These are phyloP conservation scores for Atlantisia rogersi DNA, from an alignment of 2,113 vertebrate species.

Conservation along the genomic window DNA sequence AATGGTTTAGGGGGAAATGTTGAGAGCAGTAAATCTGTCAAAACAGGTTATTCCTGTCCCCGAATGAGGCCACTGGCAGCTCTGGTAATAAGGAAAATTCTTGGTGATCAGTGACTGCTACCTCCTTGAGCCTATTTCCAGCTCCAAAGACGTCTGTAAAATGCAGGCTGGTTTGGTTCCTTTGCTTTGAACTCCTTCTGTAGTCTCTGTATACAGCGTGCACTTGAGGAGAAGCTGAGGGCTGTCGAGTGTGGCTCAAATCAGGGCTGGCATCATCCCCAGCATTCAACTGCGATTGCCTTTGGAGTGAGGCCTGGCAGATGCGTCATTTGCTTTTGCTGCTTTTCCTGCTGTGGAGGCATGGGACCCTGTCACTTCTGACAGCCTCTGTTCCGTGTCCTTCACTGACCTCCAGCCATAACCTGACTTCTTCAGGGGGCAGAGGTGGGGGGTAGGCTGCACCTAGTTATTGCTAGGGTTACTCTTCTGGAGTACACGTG, in stretches of 20 bases:
- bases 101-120: not conserved
- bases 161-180: not conserved
- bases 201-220: not conserved
- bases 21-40: conserved; percentile 42
- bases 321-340: not conserved
- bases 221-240: conserved; percentile 2
- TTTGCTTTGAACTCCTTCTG: not conserved
- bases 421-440: not conserved
- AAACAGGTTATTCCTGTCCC: conserved; percentile 52
- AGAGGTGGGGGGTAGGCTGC: not conserved
- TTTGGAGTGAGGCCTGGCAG: not conserved
- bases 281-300: not conserved
- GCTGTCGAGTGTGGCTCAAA: not conserved
- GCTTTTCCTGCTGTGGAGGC: not conserved
- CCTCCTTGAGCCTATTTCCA: not conserved
- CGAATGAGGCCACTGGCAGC: not conserved
- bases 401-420: not conserved
- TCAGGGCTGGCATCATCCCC: not conserved
- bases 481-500: not conserved
- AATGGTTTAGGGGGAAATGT: conserved; percentile 29
- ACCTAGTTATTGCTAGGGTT: not conserved
- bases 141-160: not conserved
- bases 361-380: not conserved
- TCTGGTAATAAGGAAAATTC: not conserved
- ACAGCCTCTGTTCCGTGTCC: not conserved